Base-by-base conservation (phyloP, 1,140 invertebrate species). In the Drosophila lacteicornis region DNA sequence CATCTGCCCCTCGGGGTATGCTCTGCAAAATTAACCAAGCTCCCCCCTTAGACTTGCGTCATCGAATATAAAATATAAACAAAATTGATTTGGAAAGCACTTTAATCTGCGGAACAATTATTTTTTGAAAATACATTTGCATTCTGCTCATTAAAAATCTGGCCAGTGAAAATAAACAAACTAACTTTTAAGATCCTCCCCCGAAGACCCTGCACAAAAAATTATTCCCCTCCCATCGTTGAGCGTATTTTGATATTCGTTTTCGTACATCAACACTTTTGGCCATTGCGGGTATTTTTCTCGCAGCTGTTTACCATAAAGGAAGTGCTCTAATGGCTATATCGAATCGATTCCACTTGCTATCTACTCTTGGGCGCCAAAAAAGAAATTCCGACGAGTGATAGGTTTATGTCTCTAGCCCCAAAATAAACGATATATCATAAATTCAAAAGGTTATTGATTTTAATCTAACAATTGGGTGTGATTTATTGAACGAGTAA, bases 301-400 rank as follows among this genome's bases (percentile, higher is more conserved):
- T 85, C 70, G 38, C 85, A 90, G 78, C 80, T 88, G 84, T 90
- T 78, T 42, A 71, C 70, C 81, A 91, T 90, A 74, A 82, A 80
- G 85, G 85, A 90, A 90, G 85, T 90, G 86, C 70, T 62, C 74
- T 71, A 40, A 78, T 84, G 63, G 68, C 60, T 66, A 70, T 57
- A 58, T 78, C 70, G 40, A 67, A 74, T 78, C 67, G 59, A 84
- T 80, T 63, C 69, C 62, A 68, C 43, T 74, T 73, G 63, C 49
- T 65, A 84, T 68, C 60, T 60, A 63, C 65, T 77, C 40, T 51
- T 55, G 22, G 43, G 19, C 25, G 50, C 13, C 8, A 9, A 17
- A 66, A 66, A 70, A 55, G 68, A 60, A 71, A 75, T 55, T 51
- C 42, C 59, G 62, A 7, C 69, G 81, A 81, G 40, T 88, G 85